These are phyloP conservation scores for Subacronicta megacephala DNA, from an alignment of 2,888 invertebrate species.

Conservation along the genomic window DNA sequence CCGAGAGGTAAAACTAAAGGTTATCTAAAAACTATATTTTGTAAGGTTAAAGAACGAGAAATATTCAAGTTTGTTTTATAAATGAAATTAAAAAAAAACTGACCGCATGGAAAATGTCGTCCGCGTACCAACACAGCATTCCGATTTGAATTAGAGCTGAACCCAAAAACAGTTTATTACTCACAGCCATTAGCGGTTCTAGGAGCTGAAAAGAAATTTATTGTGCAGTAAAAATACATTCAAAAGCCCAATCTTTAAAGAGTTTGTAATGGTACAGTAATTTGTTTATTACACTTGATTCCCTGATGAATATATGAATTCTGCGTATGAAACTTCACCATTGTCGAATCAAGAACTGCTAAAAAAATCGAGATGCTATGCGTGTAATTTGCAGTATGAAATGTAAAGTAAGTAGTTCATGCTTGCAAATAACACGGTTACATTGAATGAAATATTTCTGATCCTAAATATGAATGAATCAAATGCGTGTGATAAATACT, in stretches of 20 bases:
- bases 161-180: constrained; percentile 80
- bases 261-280: no score
- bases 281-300: no score
- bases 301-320: background rate
- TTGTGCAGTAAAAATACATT: no score
- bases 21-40: no score
- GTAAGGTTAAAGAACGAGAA: no score
- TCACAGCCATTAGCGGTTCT: constrained; percentile 79
- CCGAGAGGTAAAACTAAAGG: no score
- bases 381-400: no score
- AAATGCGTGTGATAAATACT: constrained; percentile 50
- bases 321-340: background rate
- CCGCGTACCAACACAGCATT: constrained; percentile 85
- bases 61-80: background rate
- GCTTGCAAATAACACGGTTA: constrained; percentile 5
- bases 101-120: constrained; percentile 83
- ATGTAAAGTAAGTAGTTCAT: background rate
- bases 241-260: no score
- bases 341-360: background rate
- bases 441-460: constrained; percentile 11
- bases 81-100: constrained; percentile 44
- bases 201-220: constrained; percentile 75
- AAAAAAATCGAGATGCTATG: no score
- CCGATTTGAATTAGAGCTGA: constrained; percentile 84
- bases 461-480: constrained; percentile 25